These are phyloP conservation scores for Vanessa cardui DNA, from an alignment of 2,888 invertebrate genomes.

Conservation along the genomic window DNA sequence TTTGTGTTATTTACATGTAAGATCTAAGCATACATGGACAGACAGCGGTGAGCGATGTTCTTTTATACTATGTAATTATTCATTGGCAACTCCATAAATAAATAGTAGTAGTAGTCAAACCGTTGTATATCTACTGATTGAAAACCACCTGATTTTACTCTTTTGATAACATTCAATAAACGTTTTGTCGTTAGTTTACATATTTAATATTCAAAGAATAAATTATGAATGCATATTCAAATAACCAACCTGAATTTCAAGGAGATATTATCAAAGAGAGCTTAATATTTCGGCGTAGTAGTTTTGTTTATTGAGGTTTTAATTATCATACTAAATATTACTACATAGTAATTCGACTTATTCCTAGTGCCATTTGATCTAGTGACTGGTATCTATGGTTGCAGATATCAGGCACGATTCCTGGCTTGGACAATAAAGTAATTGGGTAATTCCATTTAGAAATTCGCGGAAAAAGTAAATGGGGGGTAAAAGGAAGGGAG, in stretches of 20 bases:
- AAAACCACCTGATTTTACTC: background rate
- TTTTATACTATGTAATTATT: background rate
- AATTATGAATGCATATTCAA: constrained; percentile 9
- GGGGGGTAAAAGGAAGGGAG: too few relatives aligned
- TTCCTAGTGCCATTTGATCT: too few relatives aligned
- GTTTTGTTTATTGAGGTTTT: background rate
- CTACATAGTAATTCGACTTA: background rate
- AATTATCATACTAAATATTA: background rate
- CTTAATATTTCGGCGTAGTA: background rate
- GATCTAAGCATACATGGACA: too few relatives aligned
- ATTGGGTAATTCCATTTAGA: too few relatives aligned
- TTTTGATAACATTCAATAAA: background rate
- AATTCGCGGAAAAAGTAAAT: too few relatives aligned
- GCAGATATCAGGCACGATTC: too few relatives aligned
- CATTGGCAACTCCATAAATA: background rate
- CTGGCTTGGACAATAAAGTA: too few relatives aligned
- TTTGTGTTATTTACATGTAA: too few relatives aligned
- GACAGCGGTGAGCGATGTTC: too few relatives aligned
- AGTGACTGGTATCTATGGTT: too few relatives aligned
- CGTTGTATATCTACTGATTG: too few relatives aligned
- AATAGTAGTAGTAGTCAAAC: too few relatives aligned
- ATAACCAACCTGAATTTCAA: constrained; percentile 13
- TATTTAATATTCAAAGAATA: constrained; percentile 10
- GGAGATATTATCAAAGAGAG: constrained; percentile 3
- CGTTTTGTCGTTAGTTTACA: background rate